These are phyloP conservation scores for Caenorhabditis angaria DNA, from an alignment of 2,888 invertebrate genomes.

Conservation along the genomic window DNA sequence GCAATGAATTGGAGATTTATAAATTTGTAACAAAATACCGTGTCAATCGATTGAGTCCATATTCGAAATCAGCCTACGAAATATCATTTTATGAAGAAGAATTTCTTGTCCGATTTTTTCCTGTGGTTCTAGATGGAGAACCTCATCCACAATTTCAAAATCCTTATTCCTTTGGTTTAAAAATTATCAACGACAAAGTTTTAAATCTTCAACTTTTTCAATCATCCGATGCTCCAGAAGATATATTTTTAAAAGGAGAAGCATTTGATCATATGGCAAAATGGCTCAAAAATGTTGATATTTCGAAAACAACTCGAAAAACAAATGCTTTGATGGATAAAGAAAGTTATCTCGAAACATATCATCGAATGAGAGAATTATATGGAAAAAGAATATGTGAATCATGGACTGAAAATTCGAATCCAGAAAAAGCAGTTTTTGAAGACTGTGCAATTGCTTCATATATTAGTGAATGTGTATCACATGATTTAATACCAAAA, in stretches of 20 bases:
- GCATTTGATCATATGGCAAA: conserved; percentile 34
- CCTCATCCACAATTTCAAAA: conserved; percentile 21
- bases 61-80: conserved; percentile 34
- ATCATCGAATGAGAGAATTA: conserved; percentile 48
- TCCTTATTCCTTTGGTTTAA: conserved; percentile 25
- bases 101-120: conserved; percentile 26
- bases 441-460: conserved; percentile 94
- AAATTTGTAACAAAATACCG: conserved; percentile 30
- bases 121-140: conserved; percentile 18
- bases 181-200: conserved; percentile 2
- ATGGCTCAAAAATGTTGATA: conserved; percentile 43
- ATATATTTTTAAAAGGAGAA: conserved; percentile 21
- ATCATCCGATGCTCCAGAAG: conserved; percentile 15
- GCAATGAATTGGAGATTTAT: conserved; percentile 19
- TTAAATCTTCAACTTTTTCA: conserved; percentile 21
- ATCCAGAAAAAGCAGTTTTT: conserved; percentile 91
- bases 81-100: conserved; percentile 37
- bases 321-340: conserved; percentile 51
- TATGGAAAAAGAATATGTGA: conserved; percentile 47
- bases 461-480: conserved; percentile 78
- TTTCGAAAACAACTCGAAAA: conserved; percentile 29
- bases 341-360: conserved; percentile 50
- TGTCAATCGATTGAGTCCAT: conserved; percentile 1
- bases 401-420: conserved; percentile 88
- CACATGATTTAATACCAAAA: conserved; percentile 12